phyloP scores from a whole-genome alignment of 2,113 vertebrate genomes.

The Silurus meridionalis region DNA sequence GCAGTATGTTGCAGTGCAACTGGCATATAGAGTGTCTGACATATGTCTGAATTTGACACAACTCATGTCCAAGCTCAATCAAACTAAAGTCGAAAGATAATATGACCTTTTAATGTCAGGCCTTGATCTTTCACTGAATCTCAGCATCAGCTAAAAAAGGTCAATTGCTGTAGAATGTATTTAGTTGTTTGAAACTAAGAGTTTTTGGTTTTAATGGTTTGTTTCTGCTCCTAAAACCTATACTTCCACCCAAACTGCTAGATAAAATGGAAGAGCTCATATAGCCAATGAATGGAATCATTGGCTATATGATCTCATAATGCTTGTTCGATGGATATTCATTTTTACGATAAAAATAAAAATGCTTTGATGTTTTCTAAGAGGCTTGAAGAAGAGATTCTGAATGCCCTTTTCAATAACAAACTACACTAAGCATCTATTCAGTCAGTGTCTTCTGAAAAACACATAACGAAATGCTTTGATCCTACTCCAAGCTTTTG shows the following conservation, averaged over 20 bases:
- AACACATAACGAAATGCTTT: slow-evolving; percentile 20
- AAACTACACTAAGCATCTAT: slow-evolving; percentile 5
- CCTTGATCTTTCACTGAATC: slow-evolving; percentile 64
- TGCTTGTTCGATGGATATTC: background rate
- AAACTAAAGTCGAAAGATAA: slow-evolving; percentile 38
- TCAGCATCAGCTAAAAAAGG: slow-evolving; percentile 54
- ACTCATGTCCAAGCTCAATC: slow-evolving; percentile 58
- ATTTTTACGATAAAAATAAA: slow-evolving; percentile 17
- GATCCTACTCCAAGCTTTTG: slow-evolving; percentile 30
- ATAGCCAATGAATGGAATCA: background rate
- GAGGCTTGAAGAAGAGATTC: slow-evolving; percentile 18
- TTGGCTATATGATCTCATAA: background rate
- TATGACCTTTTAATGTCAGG: slow-evolving; percentile 73
- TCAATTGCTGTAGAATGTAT: slow-evolving; percentile 39
- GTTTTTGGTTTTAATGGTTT: background rate
- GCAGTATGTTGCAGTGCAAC: background rate
- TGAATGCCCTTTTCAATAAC: slow-evolving; percentile 10
- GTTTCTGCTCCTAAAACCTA: background rate
- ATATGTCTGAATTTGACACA: slow-evolving; percentile 37
- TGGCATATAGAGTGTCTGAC: slow-evolving; percentile 53
- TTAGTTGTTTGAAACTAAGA: background rate
- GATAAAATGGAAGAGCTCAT: background rate
- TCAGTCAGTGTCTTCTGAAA: slow-evolving; percentile 1
- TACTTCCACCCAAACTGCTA: background rate
- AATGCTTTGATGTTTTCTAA: slow-evolving; percentile 37